Percentiles rank a stretch among this genome's conserved stretches.
Evolutionary conservation across 2,888 invertebrate species (phyloP).

Genomic region (Microplitis manilae): DNA sequence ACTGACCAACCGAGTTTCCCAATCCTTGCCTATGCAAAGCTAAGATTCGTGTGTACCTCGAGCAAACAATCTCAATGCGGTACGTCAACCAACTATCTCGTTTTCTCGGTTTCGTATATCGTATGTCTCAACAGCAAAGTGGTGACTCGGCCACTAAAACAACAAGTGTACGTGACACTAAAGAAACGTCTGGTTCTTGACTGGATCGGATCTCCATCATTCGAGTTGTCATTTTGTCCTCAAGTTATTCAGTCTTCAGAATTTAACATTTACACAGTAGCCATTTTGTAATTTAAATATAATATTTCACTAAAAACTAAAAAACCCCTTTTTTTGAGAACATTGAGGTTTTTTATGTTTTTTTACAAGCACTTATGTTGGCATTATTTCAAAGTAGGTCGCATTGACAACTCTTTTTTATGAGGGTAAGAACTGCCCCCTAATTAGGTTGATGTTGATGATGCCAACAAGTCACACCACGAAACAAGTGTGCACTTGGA

Average conservation of each 20-base stretch:
- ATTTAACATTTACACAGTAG: not conserved
- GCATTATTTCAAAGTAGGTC: constrained; percentile 30
- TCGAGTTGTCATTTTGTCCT: constrained; percentile 38
- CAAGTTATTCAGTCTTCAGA: constrained; percentile 11
- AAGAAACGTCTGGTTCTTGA: constrained; percentile 47
- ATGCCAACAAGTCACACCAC: constrained; percentile 28
- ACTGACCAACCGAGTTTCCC: not conserved
- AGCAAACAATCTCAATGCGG: constrained; percentile 34
- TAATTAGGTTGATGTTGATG: constrained; percentile 36
- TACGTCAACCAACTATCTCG: constrained; percentile 19
- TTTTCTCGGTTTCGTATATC: constrained; percentile 38
- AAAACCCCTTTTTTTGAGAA: not conserved
- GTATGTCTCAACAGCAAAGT: constrained; percentile 8
- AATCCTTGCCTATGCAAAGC: constrained; percentile 51
- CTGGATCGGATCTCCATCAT: constrained; percentile 42
- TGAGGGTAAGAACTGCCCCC: constrained; percentile 19
- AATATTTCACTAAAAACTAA: not conserved
- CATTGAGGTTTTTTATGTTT: not conserved
- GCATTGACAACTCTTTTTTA: constrained; percentile 16
- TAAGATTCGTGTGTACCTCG: constrained; percentile 18
- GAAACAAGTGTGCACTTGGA: constrained; percentile 29
- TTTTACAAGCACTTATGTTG: not conserved
- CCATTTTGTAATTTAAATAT: constrained; percentile 41
- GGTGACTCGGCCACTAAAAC: constrained; percentile 54
- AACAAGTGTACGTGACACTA: constrained; percentile 59